Base-by-base conservation (phyloP, 2,888 invertebrate species). In the Slavum lentiscoides region DNA sequence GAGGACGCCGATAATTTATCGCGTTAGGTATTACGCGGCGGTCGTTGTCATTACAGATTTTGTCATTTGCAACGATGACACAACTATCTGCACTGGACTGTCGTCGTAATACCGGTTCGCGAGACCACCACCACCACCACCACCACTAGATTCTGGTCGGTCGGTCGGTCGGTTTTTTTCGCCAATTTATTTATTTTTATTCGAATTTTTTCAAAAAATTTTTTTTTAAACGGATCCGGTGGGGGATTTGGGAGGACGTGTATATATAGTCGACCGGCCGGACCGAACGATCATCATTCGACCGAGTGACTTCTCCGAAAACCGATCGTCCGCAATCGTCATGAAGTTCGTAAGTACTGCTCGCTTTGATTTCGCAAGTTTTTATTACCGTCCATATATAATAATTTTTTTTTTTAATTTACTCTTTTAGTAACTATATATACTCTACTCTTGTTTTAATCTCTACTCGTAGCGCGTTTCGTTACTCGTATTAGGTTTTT, bases 321-420 rank as follows among this genome's bases (percentile, higher is more conserved):
- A 11, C 55, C 55, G 55, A 62, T n/a, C 23, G 43, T 19, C 67
- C 59, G 5, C 55, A 17, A 9, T 66, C 58, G 43, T 21, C 55
- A 72, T 66, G 80, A 55, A 72, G 64, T 43, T 64, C 70, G 80
- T 80, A 43, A 80, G 80, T 80, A 80, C 2, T 13, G 15, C 7
- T 30, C 30, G 30, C 30, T 30, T 30, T 30, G 43, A 43, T 43
- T 43, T 9, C 43, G 43, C 30, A 4, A 30, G 30, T 30, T 4
- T 30, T 30, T 30, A 30, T 30, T 30, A 30, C 4, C 30, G 30
- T 30, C 4, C 30, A 4, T 4, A 4, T 4, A 30, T 30, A 30
- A 30, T 30, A 30, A 4, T 30, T 30, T 30, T 30, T 30, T 30
- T 30, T 30, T 30, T 30, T 30, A 30, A 30, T 30, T 30, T 30